These are phyloP conservation scores for Parazoanthus swiftii DNA, from an alignment of 92 coral and sea anemone genomes.

Conservation along the genomic window DNA sequence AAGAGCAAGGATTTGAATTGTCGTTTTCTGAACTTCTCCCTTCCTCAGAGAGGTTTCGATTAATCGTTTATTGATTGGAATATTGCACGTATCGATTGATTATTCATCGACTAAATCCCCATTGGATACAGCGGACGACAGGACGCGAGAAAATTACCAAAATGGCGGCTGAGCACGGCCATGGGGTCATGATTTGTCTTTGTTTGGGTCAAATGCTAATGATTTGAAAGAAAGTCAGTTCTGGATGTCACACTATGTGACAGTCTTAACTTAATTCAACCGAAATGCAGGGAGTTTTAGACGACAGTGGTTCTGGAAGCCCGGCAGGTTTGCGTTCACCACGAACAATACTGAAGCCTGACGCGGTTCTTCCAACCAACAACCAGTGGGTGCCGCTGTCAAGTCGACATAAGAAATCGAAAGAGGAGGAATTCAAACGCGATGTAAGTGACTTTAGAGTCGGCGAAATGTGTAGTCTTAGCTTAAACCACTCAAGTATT, in stretches of 20 bases:
- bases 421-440: constrained; percentile 37
- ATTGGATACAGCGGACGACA: constrained; percentile 38
- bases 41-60: neutral
- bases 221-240: constrained; percentile 12
- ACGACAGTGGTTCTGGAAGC: constrained; percentile 12
- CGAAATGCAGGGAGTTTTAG: constrained; percentile 22
- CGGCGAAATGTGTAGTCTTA: neutral
- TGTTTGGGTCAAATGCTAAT: constrained; percentile 20
- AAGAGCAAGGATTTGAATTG: neutral
- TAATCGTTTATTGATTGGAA: neutral
- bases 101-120: constrained; percentile 28
- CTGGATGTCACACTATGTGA: constrained; percentile 17
- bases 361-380: neutral
- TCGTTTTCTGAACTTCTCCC: neutral
- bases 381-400: constrained; percentile 39
- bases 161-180: neutral
- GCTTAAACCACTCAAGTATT: neutral
- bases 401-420: constrained; percentile 35
- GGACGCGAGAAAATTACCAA: constrained; percentile 14
- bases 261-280: neutral
- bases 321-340: constrained; percentile 25
- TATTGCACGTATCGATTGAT: neutral
- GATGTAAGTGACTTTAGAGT: constrained; percentile 25
- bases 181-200: neutral
- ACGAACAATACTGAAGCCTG: constrained; percentile 20